Percentiles rank a stretch among this genome's conserved stretches.
Conservation (phyloP, 1,140 invertebrate species). For the Eurosta solidaginis region DNA sequence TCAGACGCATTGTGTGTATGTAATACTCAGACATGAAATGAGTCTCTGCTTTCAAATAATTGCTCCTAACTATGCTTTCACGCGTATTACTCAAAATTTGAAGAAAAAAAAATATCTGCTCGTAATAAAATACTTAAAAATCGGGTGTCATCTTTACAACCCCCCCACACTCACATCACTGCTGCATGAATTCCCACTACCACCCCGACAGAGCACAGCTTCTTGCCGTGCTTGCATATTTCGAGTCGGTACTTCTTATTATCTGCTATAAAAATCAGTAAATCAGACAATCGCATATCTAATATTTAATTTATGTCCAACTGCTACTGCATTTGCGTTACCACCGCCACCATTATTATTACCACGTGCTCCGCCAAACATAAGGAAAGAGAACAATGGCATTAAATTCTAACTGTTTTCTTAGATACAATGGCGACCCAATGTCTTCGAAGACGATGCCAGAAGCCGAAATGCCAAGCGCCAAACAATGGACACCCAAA, state of each 20-base stretch:
- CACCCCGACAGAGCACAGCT: not conserved
- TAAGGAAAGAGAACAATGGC: not conserved
- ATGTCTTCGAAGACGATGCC: not conserved
- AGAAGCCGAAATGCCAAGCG: not conserved
- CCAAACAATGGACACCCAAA: not conserved
- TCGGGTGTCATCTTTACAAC: not conserved
- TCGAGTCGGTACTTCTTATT: not conserved
- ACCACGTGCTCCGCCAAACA: not conserved
- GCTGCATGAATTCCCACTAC: not conserved
- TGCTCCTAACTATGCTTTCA: too few species aligned
- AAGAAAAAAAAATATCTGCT: not conserved
- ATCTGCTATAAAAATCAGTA: slow-evolving; percentile 22
- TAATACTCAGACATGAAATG: too few species aligned
- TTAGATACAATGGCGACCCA: not conserved
- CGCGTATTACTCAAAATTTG: too few species aligned
- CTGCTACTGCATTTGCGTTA: slow-evolving; percentile 11
- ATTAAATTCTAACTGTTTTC: not conserved
- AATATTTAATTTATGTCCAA: slow-evolving; percentile 21
- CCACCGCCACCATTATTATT: not conserved
- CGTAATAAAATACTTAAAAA: not conserved
- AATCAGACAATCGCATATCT: slow-evolving; percentile 9
- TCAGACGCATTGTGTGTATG: too few species aligned
- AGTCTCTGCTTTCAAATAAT: too few species aligned
- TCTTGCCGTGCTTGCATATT: not conserved
- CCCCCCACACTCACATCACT: too few species aligned